Evolutionary conservation across 2,113 vertebrate species (phyloP), one percentile per base, ranked within the genome.

Genomic region (Vireo altiloquus): DNA sequence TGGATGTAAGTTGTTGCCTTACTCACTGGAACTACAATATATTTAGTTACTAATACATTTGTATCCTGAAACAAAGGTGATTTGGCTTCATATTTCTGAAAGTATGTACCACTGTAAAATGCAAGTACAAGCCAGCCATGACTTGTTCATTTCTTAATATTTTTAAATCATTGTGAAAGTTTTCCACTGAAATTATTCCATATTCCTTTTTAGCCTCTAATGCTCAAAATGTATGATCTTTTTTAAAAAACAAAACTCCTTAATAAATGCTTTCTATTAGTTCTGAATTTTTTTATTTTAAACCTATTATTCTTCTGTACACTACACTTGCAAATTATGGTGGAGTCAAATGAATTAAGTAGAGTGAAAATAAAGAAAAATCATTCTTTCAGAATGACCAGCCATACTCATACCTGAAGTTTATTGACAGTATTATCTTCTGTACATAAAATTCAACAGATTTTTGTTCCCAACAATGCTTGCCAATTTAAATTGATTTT

Each of bases 401-500:
- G 17, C 9, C 2, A 31, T 53, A n/a, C 5, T 57, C 28, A 21
- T 57, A 71, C 6, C 24, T 37, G 22, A 57, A 44, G 17, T 60
- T 91, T 91, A 50, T 49, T 54, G 31, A 28, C n/a, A 78, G 7
- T 40, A 40, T 65, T 94, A 52, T 76, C 37, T 83, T 52, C 37
- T 56, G 27, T 21, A 77, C 31, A 71, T 49, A 76, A 89, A 63
- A 69, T 60, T 87, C 49, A 53, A 89, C 53, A 53, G 25, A 77
- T 79, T 70, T 91, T 64, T 52, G 20, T 66, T 96, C 57, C 50
- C 61, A 90, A 82, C 11, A 66, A 39, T 60, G 23, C 25, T 87
- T 71, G 47, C 15, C 35, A 79, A 87, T 94, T 83, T 66, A 46
- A 90, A 95, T 84, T 84, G 92, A 84, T 90, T 92, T 96, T 94